Base-by-base conservation (phyloP, 92 coral and sea anemone species). In the Metridium senile region DNA sequence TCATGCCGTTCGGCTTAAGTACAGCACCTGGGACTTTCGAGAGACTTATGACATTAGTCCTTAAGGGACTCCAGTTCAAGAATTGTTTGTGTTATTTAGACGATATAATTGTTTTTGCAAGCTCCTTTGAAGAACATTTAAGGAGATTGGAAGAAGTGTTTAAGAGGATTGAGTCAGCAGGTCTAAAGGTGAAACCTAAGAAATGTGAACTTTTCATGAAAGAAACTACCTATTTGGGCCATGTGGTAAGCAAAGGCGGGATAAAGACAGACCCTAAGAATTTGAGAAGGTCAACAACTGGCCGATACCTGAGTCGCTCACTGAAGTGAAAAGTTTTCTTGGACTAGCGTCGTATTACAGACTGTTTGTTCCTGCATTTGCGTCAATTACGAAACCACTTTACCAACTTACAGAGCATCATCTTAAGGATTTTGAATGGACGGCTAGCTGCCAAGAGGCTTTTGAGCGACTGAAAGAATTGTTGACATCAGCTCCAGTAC, bases 311-410 rank as follows among this genome's bases (percentile, higher is more conserved):
- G 79, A 83, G 32, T 49, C 62, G 26, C 53, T 47, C 7, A 74
- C 85, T 19, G 85, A 87, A 54, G 72, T 79, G 18, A 70, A 71
- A 71, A 78, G 88, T 27, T 79, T 88, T 47, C 57, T 83, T 0
- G 86, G 88, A 26, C 78, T 84, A 21, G 89, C 82, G 20, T 62
- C 80, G 4, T 82, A 71, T 28, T 87, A 87, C 33, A 39, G 84
- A 62, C 76, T 89, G 31, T 88, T 88, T 66, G 72, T 71, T 31
- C 76, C 83, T 69, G 77, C 77, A 72, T 82, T 82, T 70, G 84
- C 91, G 26, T 31, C 26, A 1, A 26, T 83, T 18, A 85, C 85
- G 33, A 83, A 78, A 59, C 82, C 85, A 51, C 82, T 87, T 29
- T 61, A 83, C 74, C 61, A 83, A 78, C 68, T 82, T 9, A 86